Base-by-base conservation (phyloP, 1,140 invertebrate species). In the Bemisia tabaci region DNA sequence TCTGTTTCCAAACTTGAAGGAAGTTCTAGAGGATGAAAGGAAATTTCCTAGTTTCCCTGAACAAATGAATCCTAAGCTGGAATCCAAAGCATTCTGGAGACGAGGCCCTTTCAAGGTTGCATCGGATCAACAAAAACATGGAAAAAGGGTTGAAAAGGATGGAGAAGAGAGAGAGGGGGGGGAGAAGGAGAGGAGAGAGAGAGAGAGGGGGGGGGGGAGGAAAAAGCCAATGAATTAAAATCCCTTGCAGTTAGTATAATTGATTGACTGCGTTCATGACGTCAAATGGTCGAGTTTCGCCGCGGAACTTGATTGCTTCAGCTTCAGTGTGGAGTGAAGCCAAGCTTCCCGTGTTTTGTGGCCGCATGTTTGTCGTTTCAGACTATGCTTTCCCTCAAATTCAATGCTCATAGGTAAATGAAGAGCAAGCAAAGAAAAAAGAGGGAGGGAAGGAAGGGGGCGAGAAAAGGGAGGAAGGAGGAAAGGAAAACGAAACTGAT, bases 141-240 rank as follows among this genome's bases (percentile, higher is more conserved):
- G 48, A 17, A 65, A 39, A 65, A 39, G 27, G 48, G 22, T 39
- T 33, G 9, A 65, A 65, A n/a, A 58, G 22, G 22, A 26, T 33
- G n/a, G 27, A 65, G 21, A 65, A 39, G 48, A 65, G 48, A 65
- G 48, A 26, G 33, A 48, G 33, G 17, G 33, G 17, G 33, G 17
- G 33, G 17, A 17, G 17, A 17, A 48, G 17, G 33, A 17, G 33
- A 48, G 33, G 17, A 48, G 5, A 48, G 17, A 48, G 17, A 48
- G 33, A 48, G 17, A 48, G 33, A 48, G 17, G 33, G 33, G 17
- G 17, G 17, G 33, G 17, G 17, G 33, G 33, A 48, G 33, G 17
- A 48, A 48, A 48, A 48, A 48, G 5, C 5, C 5, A 48, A 48
- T 48, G 5, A 48, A 48, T 9, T 48, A 17, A 17, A 48, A 48